Conservation (phyloP, 2,797 vertebrate genomes). For the Sebastes hopkinsi region DNA sequence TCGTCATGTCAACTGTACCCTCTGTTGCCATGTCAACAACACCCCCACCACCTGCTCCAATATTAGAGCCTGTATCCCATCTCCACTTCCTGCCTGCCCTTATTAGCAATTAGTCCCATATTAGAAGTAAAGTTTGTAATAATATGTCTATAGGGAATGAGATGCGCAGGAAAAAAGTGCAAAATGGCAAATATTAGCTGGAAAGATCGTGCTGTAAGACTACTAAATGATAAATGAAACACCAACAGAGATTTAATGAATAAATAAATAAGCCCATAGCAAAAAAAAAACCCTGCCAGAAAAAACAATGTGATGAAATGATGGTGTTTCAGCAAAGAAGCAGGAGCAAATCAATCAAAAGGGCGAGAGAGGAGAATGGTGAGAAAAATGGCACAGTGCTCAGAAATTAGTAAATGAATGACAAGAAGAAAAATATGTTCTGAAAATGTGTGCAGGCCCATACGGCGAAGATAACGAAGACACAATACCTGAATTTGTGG, state of each 20-base stretch:
- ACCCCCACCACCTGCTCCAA: constrained; percentile 75
- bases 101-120: constrained; percentile 66
- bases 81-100: constrained; percentile 56
- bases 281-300: constrained; percentile 22
- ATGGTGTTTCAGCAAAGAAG: constrained; percentile 49
- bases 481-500: constrained; percentile 73
- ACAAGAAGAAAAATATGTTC: neutral
- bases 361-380: neutral
- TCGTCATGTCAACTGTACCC: constrained; percentile 72
- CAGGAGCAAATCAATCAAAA: constrained; percentile 47
- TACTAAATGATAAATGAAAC: constrained; percentile 72
- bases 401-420: constrained; percentile 22
- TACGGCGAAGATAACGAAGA: neutral
- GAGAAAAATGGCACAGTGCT: constrained; percentile 11
- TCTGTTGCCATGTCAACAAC: constrained; percentile 78
- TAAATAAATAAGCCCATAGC: constrained; percentile 64
- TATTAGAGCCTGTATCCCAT: constrained; percentile 60
- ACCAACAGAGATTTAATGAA: constrained; percentile 67
- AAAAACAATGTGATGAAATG: constrained; percentile 43
- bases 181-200: constrained; percentile 45
- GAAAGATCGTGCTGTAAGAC: constrained; percentile 38
- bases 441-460: neutral
- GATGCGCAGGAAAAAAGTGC: constrained; percentile 46
- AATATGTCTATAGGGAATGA: constrained; percentile 30
- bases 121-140: constrained; percentile 61